These are phyloP conservation scores for Drosophila paulistorum DNA, from an alignment of 1,140 invertebrate genomes.

Conservation along the genomic window DNA sequence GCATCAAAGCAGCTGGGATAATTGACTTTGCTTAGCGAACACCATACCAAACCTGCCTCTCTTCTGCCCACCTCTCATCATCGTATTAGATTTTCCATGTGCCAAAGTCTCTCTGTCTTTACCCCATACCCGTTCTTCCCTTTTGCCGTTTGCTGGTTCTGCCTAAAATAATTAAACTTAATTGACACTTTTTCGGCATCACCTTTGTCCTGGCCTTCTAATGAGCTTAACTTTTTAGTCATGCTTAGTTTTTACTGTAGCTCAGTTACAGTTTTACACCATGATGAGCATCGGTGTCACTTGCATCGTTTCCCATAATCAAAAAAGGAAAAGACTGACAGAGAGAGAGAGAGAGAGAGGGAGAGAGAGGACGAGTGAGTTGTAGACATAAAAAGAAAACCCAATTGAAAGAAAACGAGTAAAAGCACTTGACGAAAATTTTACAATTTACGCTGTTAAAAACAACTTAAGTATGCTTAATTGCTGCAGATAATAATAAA, in stretches of 20 bases:
- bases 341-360: too few species aligned
- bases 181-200: slow-evolving; percentile 77
- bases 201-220: slow-evolving; percentile 63
- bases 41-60: slow-evolving; percentile 14
- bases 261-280: slow-evolving; percentile 10
- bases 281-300: background rate
- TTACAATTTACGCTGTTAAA: slow-evolving; percentile 11
- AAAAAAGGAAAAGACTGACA: background rate
- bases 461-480: slow-evolving; percentile 7
- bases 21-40: slow-evolving; percentile 76
- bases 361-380: too few species aligned
- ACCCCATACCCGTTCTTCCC: background rate
- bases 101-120: slow-evolving; percentile 33
- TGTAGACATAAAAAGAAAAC: background rate
- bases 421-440: background rate
- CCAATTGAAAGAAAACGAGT: slow-evolving; percentile 5
- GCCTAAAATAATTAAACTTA: slow-evolving; percentile 80
- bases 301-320: background rate
- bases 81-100: slow-evolving; percentile 35
- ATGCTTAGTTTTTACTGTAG: slow-evolving; percentile 63
- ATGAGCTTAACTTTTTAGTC: slow-evolving; percentile 74
- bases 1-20: slow-evolving; percentile 79
- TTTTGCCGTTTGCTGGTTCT: slow-evolving; percentile 8
- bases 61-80: slow-evolving; percentile 4
- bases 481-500: slow-evolving; percentile 16